phyloP scores from a whole-genome alignment of 2,113 vertebrate species.

The Amphilophus citrinellus region DNA sequence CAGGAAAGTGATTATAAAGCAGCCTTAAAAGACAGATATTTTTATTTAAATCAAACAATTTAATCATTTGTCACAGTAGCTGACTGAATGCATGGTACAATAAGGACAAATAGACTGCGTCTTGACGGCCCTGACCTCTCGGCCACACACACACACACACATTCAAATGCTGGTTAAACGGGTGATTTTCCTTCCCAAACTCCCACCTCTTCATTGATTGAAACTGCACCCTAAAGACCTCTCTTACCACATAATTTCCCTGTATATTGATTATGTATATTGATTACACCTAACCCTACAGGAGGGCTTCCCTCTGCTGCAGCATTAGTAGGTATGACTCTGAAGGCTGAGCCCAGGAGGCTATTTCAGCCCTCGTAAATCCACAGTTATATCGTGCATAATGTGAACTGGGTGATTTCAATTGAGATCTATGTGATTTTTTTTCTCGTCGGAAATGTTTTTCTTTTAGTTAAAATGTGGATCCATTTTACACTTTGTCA shows the following conservation, averaged over 20 bases:
- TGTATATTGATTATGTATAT: conserved; percentile 84
- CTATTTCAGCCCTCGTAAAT: conserved; percentile 16
- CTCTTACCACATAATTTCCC: conserved; percentile 80
- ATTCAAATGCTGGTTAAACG: conserved; percentile 64
- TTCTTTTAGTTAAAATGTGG: background rate
- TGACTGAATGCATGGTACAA: background rate
- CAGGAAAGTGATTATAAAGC: conserved; percentile 11
- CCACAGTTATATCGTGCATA: background rate
- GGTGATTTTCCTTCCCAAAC: conserved; percentile 70
- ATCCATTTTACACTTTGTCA: background rate
- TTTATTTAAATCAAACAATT: background rate
- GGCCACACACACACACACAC: conserved; percentile 60
- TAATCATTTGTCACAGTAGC: background rate
- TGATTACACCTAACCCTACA: conserved; percentile 76
- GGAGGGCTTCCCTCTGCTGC: conserved; percentile 46
- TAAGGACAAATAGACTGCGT: conserved; percentile 22
- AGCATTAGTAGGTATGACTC: conserved; percentile 51
- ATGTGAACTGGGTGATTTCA: background rate
- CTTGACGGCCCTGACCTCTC: conserved; percentile 57
- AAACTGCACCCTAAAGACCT: conserved; percentile 71
- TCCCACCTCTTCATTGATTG: conserved; percentile 78
- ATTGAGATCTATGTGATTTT: background rate
- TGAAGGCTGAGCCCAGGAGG: conserved; percentile 52
- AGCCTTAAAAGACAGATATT: background rate
- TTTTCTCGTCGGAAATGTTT: background rate